Evolutionary conservation across 2,888 invertebrate species (phyloP).

Genomic region (Acrobasis repandana): DNA sequence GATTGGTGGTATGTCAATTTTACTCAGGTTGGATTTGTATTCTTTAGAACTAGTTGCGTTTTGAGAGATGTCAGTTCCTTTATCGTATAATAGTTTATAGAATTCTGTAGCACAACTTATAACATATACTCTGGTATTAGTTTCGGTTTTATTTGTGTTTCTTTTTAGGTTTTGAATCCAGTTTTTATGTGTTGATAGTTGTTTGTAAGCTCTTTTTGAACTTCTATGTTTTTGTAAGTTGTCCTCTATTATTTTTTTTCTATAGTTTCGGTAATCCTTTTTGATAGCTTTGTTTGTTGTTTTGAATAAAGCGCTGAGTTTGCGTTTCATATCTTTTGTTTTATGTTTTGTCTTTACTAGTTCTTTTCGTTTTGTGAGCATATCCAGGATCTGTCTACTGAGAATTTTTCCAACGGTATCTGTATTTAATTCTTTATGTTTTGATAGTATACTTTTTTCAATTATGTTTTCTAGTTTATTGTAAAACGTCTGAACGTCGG

Average conservation of each 20-base stretch:
- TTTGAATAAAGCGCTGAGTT: conserved; percentile 3
- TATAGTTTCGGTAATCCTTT: not conserved
- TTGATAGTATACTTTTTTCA: not conserved
- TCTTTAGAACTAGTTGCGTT: not conserved
- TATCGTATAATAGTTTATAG: not conserved
- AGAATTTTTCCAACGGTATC: conserved; percentile 13
- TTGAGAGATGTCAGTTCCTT: not conserved
- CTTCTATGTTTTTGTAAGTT: not conserved
- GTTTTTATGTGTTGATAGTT: not conserved
- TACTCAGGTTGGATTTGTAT: not conserved
- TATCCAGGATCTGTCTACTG: not conserved
- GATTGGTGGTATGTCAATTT: not conserved
- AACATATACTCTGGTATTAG: not conserved
- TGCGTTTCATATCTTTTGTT: not conserved
- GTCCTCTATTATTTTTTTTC: not conserved
- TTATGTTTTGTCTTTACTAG: not conserved
- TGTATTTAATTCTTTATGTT: not conserved
- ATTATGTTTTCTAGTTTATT: not conserved
- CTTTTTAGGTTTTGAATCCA: not conserved
- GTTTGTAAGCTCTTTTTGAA: not conserved
- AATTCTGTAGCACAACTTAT: not conserved
- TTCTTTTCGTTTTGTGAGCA: not conserved
- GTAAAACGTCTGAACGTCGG: conserved; percentile 3
- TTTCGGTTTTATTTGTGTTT: not conserved
- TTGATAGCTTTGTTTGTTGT: not conserved